These are phyloP conservation scores for Oxystoma pomonae DNA, from an alignment of 2,888 invertebrate species.

Conservation along the genomic window DNA sequence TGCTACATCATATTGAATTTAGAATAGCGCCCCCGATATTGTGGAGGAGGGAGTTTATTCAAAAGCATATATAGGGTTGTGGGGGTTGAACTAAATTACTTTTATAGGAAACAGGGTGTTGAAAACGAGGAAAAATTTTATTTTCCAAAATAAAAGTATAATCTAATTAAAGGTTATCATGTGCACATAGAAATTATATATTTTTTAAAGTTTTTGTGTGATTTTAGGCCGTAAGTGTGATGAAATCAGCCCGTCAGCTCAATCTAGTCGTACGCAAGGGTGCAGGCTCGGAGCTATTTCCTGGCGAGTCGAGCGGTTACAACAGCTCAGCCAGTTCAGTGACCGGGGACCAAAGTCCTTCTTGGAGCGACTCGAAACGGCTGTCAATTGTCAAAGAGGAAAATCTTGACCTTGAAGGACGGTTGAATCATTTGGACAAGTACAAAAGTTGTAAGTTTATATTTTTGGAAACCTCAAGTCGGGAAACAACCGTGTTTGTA, in stretches of 20 bases:
- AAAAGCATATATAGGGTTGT: too few relatives aligned
- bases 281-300: conserved; percentile 74
- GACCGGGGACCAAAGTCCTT: conserved; percentile 68
- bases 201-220: too few relatives aligned
- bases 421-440: conserved; percentile 40
- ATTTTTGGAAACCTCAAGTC: background rate
- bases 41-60: too few relatives aligned
- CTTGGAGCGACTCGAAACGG: conserved; percentile 62
- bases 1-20: too few relatives aligned
- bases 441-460: conserved; percentile 19
- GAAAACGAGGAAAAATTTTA: too few relatives aligned
- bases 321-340: conserved; percentile 81
- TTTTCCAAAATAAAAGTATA: too few relatives aligned
- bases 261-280: conserved; percentile 74
- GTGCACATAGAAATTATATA: too few relatives aligned
- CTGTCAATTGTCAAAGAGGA: conserved; percentile 74
- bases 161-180: too few relatives aligned
- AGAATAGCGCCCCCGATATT: too few relatives aligned
- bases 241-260: conserved; percentile 73
- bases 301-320: conserved; percentile 79
- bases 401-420: conserved; percentile 58
- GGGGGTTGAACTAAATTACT: too few relatives aligned
- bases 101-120: too few relatives aligned
- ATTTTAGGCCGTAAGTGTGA: conserved; percentile 77
- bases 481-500: background rate